These are phyloP conservation scores for Mellivora capensis DNA, from an alignment of 2,113 vertebrate species.

Conservation along the genomic window DNA sequence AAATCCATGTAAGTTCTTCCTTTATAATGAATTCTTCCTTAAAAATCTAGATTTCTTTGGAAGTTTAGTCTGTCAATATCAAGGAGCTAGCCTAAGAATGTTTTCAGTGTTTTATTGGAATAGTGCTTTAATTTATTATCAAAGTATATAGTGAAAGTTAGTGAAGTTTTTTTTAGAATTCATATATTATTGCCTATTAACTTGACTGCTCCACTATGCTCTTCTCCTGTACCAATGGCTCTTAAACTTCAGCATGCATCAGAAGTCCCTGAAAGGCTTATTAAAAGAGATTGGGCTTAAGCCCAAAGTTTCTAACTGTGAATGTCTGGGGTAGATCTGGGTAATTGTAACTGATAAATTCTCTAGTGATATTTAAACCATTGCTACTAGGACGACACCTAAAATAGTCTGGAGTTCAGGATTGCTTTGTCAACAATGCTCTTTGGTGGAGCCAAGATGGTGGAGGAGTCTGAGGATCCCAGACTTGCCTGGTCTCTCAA, in stretches of 20 bases:
- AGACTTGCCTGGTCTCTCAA: neutral
- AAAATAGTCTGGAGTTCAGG: neutral
- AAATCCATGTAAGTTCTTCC: neutral
- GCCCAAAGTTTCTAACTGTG: neutral
- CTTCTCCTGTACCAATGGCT: neutral
- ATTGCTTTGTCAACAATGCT: neutral
- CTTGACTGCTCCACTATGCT: neutral
- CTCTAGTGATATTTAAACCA: neutral
- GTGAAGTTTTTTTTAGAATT: neutral
- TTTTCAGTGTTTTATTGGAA: neutral
- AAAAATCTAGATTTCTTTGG: neutral
- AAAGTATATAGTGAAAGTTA: neutral
- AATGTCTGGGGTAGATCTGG: neutral
- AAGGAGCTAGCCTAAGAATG: neutral
- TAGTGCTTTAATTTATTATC: neutral
- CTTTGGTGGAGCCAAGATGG: neutral
- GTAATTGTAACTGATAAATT: neutral
- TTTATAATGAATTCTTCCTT: neutral
- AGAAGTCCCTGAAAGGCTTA: neutral
- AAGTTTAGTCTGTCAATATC: neutral
- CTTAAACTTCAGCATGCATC: neutral
- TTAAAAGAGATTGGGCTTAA: neutral
- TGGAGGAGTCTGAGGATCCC: too few relatives aligned
- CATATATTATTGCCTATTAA: neutral
- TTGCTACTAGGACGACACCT: neutral